Evolutionary conservation across 1,140 invertebrate species (phyloP), one percentile per base, ranked within the genome.

Genomic region (Kradibia gibbosae): DNA sequence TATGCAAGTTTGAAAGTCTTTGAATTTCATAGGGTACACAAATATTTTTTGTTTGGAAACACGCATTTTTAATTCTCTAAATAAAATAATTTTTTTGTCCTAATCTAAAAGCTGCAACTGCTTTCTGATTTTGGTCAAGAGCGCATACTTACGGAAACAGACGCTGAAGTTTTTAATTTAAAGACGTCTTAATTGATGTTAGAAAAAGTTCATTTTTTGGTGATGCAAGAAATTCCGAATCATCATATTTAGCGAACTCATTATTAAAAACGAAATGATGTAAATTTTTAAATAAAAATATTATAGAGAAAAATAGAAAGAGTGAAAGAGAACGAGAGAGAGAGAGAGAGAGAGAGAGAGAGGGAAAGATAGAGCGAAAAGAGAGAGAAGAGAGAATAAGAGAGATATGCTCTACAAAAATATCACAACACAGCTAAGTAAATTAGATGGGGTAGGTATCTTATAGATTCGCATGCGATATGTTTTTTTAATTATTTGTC

Each of bases 1-100:
- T 50, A 57, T 62, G 77, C 67, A 34, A 72, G 25, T 80, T 73
- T 80, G 73, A 80, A 36, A 73, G 67, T 78, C 65, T 31, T 71
- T 71, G 77, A 78, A 78, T 78, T 55, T 53, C 42, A 53, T 25
- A 45, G 62, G 48, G 50, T 25, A 22, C n/a, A 34, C 48, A 22
- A 13, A 45, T n/a, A n/a, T n/a, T n/a, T n/a, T n/a, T n/a, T n/a
- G n/a, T n/a, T n/a, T n/a, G n/a, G n/a, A n/a, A n/a, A n/a, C n/a
- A n/a, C n/a, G n/a, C 60, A 55, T 79, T 67, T 60, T 67, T 20
- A 36, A 70, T 57, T 72, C 77, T 25, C 15, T 42, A 55, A 62
- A 65, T n/a, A 42, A 67, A 71, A 50, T 31, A 65, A 78, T 78
- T 78, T 34, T 34, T 15, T 10, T 3, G n/a, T 67, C 36, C 42